Evolutionary conservation across 2,113 vertebrate species (phyloP).

Genomic region (Gallinago media): DNA sequence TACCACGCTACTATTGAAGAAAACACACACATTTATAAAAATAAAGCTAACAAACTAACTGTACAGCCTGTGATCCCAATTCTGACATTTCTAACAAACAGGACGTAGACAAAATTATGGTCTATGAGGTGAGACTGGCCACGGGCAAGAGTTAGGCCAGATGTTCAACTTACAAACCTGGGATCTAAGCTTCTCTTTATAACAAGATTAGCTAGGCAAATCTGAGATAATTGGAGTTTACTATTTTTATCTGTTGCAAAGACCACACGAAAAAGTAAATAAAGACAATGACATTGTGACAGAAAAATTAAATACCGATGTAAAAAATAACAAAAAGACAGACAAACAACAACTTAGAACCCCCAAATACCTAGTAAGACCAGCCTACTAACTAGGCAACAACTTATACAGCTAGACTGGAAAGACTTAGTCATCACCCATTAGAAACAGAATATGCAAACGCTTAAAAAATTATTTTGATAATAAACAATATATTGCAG

Average conservation of each 20-base stretch:
- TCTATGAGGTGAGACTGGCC: background rate
- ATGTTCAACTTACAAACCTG: background rate
- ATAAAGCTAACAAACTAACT: background rate
- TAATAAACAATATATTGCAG: background rate
- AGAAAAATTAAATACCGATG: slow-evolving; percentile 3
- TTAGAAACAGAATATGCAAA: slow-evolving; percentile 27
- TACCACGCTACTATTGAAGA: background rate
- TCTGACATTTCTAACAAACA: background rate
- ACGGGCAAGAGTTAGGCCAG: background rate
- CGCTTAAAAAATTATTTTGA: background rate
- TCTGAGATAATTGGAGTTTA: slow-evolving; percentile 8
- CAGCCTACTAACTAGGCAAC: slow-evolving; percentile 19
- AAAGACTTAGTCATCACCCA: background rate
- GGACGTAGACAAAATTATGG: background rate
- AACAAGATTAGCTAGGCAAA: slow-evolving; percentile 44
- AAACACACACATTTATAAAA: background rate
- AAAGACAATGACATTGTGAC: background rate
- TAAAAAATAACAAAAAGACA: background rate
- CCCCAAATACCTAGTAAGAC: background rate
- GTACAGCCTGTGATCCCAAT: background rate
- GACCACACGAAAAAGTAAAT: background rate
- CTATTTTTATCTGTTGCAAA: slow-evolving; percentile 17
- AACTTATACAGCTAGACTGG: background rate
- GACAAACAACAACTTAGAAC: background rate
- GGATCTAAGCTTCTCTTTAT: slow-evolving; percentile 32